These are phyloP conservation scores for Pemphigus obesinymphae DNA, from an alignment of 1,140 invertebrate species.

Conservation along the genomic window DNA sequence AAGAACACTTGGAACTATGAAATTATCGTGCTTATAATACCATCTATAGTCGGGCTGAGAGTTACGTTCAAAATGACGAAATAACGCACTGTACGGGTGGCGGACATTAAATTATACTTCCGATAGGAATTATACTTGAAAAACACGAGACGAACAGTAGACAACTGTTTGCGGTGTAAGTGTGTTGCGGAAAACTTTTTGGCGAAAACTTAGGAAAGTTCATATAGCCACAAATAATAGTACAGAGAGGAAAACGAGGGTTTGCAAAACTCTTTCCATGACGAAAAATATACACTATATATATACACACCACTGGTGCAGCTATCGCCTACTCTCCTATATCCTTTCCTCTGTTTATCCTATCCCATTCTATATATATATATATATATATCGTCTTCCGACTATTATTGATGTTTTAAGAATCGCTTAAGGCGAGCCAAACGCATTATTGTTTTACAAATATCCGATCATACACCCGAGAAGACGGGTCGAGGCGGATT, in stretches of 20 bases:
- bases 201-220: conserved; percentile 23
- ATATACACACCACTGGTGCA: not conserved
- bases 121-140: not conserved
- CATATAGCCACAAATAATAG: not conserved
- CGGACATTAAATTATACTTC: not conserved
- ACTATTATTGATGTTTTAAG: conserved; percentile 33
- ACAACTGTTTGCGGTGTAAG: conserved; percentile 28
- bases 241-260: not conserved
- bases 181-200: not conserved
- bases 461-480: conserved; percentile 24
- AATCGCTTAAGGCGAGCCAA: conserved; percentile 21
- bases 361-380: not conserved
- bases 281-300: not conserved
- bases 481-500: not conserved
- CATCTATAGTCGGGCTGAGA: too few species aligned
- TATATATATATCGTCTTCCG: not conserved
- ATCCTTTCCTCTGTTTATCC: too few species aligned
- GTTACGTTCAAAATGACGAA: not conserved
- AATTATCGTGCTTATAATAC: too few species aligned
- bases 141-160: conserved; percentile 9
- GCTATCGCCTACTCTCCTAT: not conserved
- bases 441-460: conserved; percentile 36
- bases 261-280: not conserved
- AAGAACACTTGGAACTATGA: too few species aligned
- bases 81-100: not conserved